Evolutionary conservation across 1,140 invertebrate genomes (phyloP), one percentile per base, ranked within the genome.

Genomic region (Apocrypta bakeri): DNA sequence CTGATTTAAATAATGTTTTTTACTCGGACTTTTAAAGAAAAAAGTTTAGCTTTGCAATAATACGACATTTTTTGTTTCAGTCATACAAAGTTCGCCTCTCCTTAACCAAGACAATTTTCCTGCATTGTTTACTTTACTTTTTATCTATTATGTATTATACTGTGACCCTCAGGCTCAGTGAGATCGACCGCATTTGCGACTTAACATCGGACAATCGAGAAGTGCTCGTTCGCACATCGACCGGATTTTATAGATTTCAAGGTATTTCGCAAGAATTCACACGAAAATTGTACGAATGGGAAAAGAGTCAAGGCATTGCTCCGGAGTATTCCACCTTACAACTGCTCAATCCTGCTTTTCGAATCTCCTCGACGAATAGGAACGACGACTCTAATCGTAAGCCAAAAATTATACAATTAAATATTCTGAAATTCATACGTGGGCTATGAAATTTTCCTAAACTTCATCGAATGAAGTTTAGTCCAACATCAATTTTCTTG

Each of bases 271-370:
- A 96, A 74, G 97, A 97, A 85, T 98, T 98, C 88, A 97, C 96
- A 0, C 95, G 96, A 56, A 97, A 97, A 88, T 92, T 98, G 0
- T 97, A 97, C 88, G 97, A 98, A 89, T 98, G 97, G 97, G 97
- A 98, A 88, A 96, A 97, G 83, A 95, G 96, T 37, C 92, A 94
- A 71, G 96, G 96, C 3, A 97, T 97, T 73, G 95, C 94, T 0
- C 96, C 95, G 0, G 96, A 97, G 89, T 94, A 94, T 0, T 97
- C 96, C 0, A 97, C 96, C 0, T 96, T 97, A 82, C 95, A 96
- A 0, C 88, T 97, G 0, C 90, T 97, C 0, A 94, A 94, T 86
- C 93, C 94, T 0, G 73, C 79, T 33, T 87, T 85, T 8, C 80
- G 56, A 24, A 78, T 84, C 0, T 79, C 79, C 40, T 3, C 68